These are phyloP conservation scores for Catharus minimus DNA, from an alignment of 2,113 vertebrate genomes.

Conservation along the genomic window DNA sequence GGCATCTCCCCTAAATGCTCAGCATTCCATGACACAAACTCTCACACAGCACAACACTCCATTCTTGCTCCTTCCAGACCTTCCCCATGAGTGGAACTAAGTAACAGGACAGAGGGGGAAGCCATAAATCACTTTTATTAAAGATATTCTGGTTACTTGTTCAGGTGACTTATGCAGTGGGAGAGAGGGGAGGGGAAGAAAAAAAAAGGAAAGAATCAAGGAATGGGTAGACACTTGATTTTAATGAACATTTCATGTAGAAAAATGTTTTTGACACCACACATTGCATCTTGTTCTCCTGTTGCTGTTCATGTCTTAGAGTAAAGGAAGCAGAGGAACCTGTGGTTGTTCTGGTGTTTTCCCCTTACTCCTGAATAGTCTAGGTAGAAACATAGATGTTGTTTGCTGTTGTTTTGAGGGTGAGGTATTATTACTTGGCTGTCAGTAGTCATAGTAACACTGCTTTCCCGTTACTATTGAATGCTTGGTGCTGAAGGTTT, in stretches of 20 bases:
- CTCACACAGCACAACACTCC: accelerated
- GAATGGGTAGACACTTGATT: background rate
- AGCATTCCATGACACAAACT: background rate
- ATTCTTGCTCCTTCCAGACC: background rate
- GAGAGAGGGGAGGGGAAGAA: background rate
- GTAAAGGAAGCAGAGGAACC: background rate
- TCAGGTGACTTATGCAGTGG: background rate
- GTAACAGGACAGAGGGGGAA: background rate
- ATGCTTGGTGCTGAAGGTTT: background rate
- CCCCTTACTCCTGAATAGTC: background rate
- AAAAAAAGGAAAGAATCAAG: background rate
- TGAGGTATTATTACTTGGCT: background rate
- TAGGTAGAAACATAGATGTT: background rate
- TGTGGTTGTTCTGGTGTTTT: background rate
- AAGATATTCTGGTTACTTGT: background rate
- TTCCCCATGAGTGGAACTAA: accelerated
- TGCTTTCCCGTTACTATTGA: background rate
- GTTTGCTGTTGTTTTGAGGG: background rate
- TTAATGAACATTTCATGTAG: background rate
- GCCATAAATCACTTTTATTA: background rate
- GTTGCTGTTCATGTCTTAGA: background rate
- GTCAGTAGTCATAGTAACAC: slow-evolving; percentile 34
- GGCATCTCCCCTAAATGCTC: background rate
- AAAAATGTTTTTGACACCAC: background rate
- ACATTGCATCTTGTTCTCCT: background rate